A percentile compares a stretch with the other conserved stretches of the same genome.
Evolutionary conservation across 1,140 invertebrate species (phyloP).

Genomic region (Drosophila santomea): DNA sequence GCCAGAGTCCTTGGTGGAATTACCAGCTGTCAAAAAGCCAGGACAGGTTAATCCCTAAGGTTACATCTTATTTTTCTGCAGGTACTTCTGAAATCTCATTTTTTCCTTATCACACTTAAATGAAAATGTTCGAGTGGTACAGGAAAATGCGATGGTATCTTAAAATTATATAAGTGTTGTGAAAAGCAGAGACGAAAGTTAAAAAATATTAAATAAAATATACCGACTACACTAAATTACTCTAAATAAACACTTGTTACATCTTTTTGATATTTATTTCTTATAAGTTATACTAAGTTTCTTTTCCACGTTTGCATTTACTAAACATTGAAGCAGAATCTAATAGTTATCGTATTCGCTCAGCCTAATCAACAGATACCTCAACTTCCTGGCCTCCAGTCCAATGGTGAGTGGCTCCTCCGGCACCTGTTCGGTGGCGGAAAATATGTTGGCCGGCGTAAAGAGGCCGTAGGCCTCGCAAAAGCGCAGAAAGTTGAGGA

Average conservation of each 20-base stretch:
- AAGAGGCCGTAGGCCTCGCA: slow-evolving; percentile 88
- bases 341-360: slow-evolving; percentile 77
- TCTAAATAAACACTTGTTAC: too few relatives aligned
- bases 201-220: too few relatives aligned
- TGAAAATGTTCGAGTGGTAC: too few relatives aligned
- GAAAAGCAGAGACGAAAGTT: too few relatives aligned
- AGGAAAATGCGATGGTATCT: too few relatives aligned
- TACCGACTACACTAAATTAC: too few relatives aligned
- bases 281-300: too few relatives aligned
- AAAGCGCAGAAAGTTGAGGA: slow-evolving; percentile 95
- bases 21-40: slow-evolving; percentile 26
- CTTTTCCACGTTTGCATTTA: too few relatives aligned
- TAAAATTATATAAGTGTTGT: too few relatives aligned
- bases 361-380: slow-evolving; percentile 69
- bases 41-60: slow-evolving; percentile 26
- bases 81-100: not conserved
- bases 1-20: slow-evolving; percentile 20
- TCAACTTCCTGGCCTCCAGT: slow-evolving; percentile 77
- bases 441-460: slow-evolving; percentile 79
- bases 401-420: slow-evolving; percentile 80
- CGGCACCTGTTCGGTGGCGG: slow-evolving; percentile 70
- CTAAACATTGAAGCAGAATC: not conserved
- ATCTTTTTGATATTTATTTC: too few relatives aligned
- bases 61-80: not conserved
- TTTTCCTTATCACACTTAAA: slow-evolving; percentile 3